Percentiles rank a stretch among this genome's conserved stretches.
Evolutionary conservation across 1,140 invertebrate species (phyloP).

Genomic region (Caenorhabditis remanei): DNA sequence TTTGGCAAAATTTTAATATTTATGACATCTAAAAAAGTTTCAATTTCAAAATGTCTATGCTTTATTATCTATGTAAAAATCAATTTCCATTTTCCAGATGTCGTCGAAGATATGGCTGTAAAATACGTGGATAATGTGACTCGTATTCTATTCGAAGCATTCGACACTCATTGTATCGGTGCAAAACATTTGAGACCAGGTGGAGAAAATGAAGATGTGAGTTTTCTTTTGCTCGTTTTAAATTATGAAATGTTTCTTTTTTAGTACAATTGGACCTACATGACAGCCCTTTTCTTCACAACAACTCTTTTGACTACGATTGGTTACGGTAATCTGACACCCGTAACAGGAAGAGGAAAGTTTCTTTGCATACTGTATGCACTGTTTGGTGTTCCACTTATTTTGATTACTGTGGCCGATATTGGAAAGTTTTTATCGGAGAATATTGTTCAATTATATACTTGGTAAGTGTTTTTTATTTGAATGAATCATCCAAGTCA

Average conservation of each 20-base stretch:
- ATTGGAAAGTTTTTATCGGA: slow-evolving; percentile 78
- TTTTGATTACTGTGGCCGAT: slow-evolving; percentile 77
- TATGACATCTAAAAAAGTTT: too few relatives aligned
- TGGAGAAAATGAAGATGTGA: slow-evolving; percentile 56
- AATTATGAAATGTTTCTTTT: slow-evolving; percentile 54
- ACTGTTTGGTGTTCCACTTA: slow-evolving; percentile 76
- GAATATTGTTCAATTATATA: slow-evolving; percentile 76
- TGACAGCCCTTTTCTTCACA: slow-evolving; percentile 77
- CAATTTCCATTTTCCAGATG: slow-evolving; percentile 45
- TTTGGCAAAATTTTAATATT: too few relatives aligned
- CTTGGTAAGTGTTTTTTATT: slow-evolving; percentile 62
- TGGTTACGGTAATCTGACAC: slow-evolving; percentile 77
- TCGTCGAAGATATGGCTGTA: slow-evolving; percentile 65
- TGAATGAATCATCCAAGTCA: slow-evolving; percentile 63
- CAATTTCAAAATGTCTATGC: too few relatives aligned
- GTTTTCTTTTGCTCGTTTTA: slow-evolving; percentile 53
- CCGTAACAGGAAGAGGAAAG: slow-evolving; percentile 73
- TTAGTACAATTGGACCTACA: slow-evolving; percentile 75
- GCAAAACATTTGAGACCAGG: slow-evolving; percentile 57
- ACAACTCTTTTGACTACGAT: slow-evolving; percentile 77
- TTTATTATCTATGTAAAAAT: background rate
- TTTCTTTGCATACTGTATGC: slow-evolving; percentile 77
- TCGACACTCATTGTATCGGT: slow-evolving; percentile 77
- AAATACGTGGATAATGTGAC: slow-evolving; percentile 75
- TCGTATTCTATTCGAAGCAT: slow-evolving; percentile 75